Evolutionary conservation across 2,888 invertebrate genomes (phyloP), one percentile per base, ranked within the genome.

Genomic region (Drosophila meridionalis): DNA sequence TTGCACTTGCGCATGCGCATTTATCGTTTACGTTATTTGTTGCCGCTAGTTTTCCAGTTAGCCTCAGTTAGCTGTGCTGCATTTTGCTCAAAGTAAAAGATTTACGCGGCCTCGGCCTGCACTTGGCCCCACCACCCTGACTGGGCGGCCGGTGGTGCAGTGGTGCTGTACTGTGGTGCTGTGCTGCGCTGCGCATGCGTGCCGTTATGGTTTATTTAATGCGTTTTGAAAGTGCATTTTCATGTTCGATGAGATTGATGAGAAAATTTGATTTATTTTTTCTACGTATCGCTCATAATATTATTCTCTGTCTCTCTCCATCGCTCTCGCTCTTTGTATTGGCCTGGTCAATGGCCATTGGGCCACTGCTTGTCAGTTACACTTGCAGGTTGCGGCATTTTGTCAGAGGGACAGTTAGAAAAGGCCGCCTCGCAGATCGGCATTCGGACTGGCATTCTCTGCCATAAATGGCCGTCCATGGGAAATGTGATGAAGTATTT

Each of bases 161-260:
- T 57, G 58, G 32, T 59, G 81, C 14, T 70, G 48, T 6, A 47
- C 34, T 6, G 42, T 50, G 60, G 42, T 65, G 57, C 38, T 26
- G 42, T 47, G 62, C 47, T 28, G 53, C 34, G 55, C 59, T 60
- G 83, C 87, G 83, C 87, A 91, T 91, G 91, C 91, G 91, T 91
- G 91, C 91, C 92, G 91, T 91, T 91, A 91, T 92, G 92, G 89
- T 92, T 91, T 92, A 90, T 92, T 91, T 88, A 91, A 92, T 90
- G 89, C 92, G 90, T 91, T 91, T 92, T 89, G 92, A 91, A 91
- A 91, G 92, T 91, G 91, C 91, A 90, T 91, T 92, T 91, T 87
- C 91, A 91, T 91, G 92, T 91, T 92, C 87, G 89, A 86, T 82
- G 85, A 88, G 90, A 91, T 92, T 92, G 92, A 91, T 91, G 91